Evolutionary conservation across 2,888 invertebrate species (phyloP).

Genomic region (Lithophane leautieri): DNA sequence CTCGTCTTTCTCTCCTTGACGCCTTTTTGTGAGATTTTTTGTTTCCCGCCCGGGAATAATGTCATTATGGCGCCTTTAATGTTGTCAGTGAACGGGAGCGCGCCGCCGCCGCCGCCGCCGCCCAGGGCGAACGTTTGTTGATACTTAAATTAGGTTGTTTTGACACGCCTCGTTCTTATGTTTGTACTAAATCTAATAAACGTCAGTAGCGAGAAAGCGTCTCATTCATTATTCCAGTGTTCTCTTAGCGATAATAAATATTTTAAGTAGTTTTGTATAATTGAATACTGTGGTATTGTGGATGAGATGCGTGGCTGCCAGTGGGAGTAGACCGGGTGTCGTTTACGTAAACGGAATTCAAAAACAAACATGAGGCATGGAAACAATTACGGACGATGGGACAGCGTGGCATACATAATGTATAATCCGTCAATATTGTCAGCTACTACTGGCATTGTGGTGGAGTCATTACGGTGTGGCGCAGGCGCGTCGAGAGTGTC

Average conservation of each 20-base stretch:
- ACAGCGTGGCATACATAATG: conserved; percentile 80
- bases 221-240: conserved; percentile 83
- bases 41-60: conserved; percentile 89
- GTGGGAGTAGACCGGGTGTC: conserved; percentile 51
- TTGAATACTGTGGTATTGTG: conserved; percentile 67
- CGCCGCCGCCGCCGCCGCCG: conserved; percentile 76
- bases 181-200: conserved; percentile 90
- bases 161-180: conserved; percentile 90
- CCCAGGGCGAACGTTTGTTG: conserved; percentile 90
- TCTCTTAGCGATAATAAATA: conserved; percentile 72
- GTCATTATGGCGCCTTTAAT: conserved; percentile 91
- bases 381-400: conserved; percentile 79
- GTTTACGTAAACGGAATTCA: conserved; percentile 72
- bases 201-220: conserved; percentile 83
- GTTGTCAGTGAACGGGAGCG: conserved; percentile 88
- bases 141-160: conserved; percentile 91
- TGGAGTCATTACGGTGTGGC: conserved; percentile 81
- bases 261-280: conserved; percentile 72
- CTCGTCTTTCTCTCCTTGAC: conserved; percentile 84
- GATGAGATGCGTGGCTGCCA: conserved; percentile 48
- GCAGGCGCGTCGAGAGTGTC: conserved; percentile 78
- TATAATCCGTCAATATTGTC: conserved; percentile 84
- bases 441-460: conserved; percentile 84
- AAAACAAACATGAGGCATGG: conserved; percentile 73
- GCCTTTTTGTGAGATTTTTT: conserved; percentile 87